phyloP scores from a whole-genome alignment of 2,113 vertebrate species.

The Ibidorhyncha struthersii region DNA sequence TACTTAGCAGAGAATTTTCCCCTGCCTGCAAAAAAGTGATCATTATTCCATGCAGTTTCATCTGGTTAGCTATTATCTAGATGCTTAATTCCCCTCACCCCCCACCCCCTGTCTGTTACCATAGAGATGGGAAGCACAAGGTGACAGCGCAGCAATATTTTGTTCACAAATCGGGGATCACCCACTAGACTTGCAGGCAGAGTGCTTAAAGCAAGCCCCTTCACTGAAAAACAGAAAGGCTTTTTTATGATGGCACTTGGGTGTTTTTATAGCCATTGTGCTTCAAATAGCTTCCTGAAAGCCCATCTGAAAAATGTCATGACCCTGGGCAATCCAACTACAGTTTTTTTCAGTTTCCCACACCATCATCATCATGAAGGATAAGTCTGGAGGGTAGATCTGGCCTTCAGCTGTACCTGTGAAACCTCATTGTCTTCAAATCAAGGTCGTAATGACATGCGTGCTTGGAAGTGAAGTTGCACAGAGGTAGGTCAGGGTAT shows the following conservation, averaged over 20 bases:
- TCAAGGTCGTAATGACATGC: fast-evolving
- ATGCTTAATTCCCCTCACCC: not conserved
- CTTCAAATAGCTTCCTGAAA: not conserved
- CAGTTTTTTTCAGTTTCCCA: not conserved
- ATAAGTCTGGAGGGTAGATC: not conserved
- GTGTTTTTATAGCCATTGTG: not conserved
- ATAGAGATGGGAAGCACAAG: not conserved
- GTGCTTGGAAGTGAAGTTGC: not conserved
- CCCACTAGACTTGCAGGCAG: not conserved
- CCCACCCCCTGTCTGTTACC: not conserved
- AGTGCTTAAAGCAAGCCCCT: not conserved
- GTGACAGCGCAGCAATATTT: not conserved
- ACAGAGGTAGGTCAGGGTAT: not conserved
- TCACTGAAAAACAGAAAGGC: not conserved
- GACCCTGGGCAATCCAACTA: not conserved
- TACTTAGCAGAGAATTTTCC: not conserved
- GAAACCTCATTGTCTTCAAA: not conserved
- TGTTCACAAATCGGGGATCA: not conserved
- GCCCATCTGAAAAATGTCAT: not conserved
- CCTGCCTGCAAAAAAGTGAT: not conserved
- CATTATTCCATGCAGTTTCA: not conserved
- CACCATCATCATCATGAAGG: not conserved
- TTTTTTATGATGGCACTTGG: not conserved
- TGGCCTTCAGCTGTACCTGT: not conserved
- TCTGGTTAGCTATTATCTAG: not conserved